phyloP scores from a whole-genome alignment of 1,140 invertebrate genomes.

The Brachionus plicatilis region DNA sequence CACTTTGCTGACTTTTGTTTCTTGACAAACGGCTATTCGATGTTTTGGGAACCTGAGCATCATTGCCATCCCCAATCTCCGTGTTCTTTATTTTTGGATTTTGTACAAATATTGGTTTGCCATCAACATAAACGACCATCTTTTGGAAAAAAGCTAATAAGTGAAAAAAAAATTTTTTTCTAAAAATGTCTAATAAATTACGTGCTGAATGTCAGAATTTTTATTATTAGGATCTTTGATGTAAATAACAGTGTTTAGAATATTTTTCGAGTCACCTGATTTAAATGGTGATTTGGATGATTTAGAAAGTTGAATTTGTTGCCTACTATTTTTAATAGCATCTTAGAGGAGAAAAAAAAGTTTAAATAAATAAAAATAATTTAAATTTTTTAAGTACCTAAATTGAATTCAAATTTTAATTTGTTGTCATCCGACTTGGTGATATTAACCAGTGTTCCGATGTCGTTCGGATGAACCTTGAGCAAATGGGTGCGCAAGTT shows the following conservation, averaged over 20 bases:
- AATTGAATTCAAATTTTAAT: conserved; percentile 22
- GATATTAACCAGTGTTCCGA: conserved; percentile 4
- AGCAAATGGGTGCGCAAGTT: conserved; percentile 26
- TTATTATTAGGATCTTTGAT: conserved; percentile 34
- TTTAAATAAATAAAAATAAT: background rate
- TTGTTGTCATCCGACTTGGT: background rate
- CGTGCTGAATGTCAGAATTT: conserved; percentile 20
- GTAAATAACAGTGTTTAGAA: background rate
- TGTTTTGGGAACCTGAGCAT: background rate
- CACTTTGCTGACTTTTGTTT: background rate
- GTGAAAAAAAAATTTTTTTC: too few species aligned
- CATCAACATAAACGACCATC: conserved; percentile 22
- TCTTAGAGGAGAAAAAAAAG: background rate
- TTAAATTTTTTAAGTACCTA: background rate
- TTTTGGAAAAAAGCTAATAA: background rate
- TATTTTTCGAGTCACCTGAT: background rate
- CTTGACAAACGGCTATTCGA: background rate
- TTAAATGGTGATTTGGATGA: background rate
- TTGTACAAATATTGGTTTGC: conserved; percentile 28
- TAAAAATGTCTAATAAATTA: background rate
- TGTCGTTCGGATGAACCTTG: background rate
- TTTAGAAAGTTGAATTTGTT: background rate
- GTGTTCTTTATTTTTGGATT: background rate
- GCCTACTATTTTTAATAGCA: background rate
- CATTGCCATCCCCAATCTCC: background rate